These are phyloP conservation scores for Nymphalis io DNA, from an alignment of 1,140 invertebrate genomes.

Conservation along the genomic window DNA sequence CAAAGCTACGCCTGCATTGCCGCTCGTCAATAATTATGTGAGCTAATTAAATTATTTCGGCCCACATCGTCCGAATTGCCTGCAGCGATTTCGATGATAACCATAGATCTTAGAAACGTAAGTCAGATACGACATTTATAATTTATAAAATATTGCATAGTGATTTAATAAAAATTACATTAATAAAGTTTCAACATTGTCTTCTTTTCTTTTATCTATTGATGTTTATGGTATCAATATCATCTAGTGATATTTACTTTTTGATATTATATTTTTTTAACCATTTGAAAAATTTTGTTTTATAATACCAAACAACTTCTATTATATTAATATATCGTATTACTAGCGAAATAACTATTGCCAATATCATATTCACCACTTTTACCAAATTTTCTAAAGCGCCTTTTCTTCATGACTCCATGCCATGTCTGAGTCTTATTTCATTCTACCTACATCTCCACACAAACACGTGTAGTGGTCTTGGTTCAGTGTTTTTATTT, in stretches of 20 bases:
- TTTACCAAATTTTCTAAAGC: neutral
- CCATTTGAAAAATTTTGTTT: no score
- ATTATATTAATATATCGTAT: no score
- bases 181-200: neutral
- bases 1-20: slow-evolving; percentile 39
- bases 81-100: slow-evolving; percentile 42
- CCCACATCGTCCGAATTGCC: slow-evolving; percentile 48
- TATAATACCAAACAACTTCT: no score
- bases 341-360: no score
- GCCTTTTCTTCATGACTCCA: neutral
- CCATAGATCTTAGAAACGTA: slow-evolving; percentile 37
- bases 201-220: no score
- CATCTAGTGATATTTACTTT: no score
- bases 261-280: no score
- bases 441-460: slow-evolving; percentile 19
- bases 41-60: slow-evolving; percentile 65
- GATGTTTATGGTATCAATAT: no score
- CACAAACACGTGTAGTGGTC: slow-evolving; percentile 44
- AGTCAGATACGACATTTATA: neutral
- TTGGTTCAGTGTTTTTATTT: slow-evolving; percentile 43
- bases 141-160: no score
- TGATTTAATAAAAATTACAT: neutral
- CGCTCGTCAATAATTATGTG: slow-evolving; percentile 42
- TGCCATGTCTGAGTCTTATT: slow-evolving; percentile 29
- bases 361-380: no score